phyloP scores from a whole-genome alignment of 2,888 invertebrate genomes.

The Drosophila anceps region DNA sequence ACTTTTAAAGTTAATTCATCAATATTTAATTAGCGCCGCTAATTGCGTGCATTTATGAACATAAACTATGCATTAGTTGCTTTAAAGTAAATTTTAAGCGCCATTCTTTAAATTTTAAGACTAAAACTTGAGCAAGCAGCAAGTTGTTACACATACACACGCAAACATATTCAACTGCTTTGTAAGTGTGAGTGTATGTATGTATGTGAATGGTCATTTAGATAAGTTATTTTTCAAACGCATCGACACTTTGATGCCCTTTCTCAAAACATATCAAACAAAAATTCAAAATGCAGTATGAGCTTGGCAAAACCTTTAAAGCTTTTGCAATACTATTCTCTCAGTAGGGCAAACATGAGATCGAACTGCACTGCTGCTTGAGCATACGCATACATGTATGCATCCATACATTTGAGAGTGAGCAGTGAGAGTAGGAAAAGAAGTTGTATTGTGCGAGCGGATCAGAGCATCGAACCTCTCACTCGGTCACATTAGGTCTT shows the following conservation, averaged over 20 bases:
- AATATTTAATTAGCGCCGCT: conserved; percentile 35
- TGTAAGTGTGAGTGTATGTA: neutral
- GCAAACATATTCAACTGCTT: neutral
- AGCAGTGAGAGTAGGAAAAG: neutral
- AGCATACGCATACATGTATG: neutral
- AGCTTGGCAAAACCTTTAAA: neutral
- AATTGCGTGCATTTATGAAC: conserved; percentile 25
- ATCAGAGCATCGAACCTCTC: conserved; percentile 3
- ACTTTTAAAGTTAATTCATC: conserved; percentile 21
- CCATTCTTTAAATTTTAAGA: neutral
- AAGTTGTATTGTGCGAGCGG: neutral
- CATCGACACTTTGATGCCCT: neutral
- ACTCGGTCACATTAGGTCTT: neutral
- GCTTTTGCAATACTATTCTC: neutral
- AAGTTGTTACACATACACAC: neutral
- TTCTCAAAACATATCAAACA: neutral
- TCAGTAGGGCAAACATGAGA: neutral
- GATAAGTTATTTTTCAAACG: neutral
- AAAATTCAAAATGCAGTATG: neutral
- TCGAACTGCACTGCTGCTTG: neutral
- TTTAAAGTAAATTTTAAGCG: neutral
- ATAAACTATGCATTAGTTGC: conserved; percentile 1
- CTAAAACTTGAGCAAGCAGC: neutral
- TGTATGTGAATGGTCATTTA: neutral
- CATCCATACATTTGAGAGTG: neutral